These are phyloP conservation scores for Drosophila ogumai DNA, from an alignment of 1,140 invertebrate species.

Conservation along the genomic window DNA sequence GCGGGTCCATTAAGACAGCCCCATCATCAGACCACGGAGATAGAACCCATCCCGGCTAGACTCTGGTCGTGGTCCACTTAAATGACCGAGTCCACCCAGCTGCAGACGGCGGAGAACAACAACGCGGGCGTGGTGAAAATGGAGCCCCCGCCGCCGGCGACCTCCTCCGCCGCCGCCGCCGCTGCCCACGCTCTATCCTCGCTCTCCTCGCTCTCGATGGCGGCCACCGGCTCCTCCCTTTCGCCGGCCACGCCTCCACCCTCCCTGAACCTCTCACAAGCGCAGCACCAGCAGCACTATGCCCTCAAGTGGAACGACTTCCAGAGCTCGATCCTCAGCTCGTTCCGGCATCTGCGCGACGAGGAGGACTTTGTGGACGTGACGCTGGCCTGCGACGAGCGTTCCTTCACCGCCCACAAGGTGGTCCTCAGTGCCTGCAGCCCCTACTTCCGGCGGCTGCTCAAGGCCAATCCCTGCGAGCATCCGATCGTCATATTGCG, in stretches of 20 bases:
- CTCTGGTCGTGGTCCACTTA: conserved; percentile 51
- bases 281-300: conserved; percentile 89
- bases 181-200: conserved; percentile 57
- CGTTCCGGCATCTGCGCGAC: conserved; percentile 93
- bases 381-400: conserved; percentile 95
- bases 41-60: conserved; percentile 41
- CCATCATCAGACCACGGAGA: not conserved
- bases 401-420: conserved; percentile 95
- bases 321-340: conserved; percentile 94
- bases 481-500: conserved; percentile 96
- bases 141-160: conserved; percentile 82
- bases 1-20: conserved; percentile 62
- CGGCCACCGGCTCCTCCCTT: conserved; percentile 58
- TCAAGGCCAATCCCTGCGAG: conserved; percentile 97
- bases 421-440: conserved; percentile 96
- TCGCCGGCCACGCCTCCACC: conserved; percentile 67
- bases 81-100: conserved; percentile 85
- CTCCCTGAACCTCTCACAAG: conserved; percentile 35
- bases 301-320: conserved; percentile 97
- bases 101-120: conserved; percentile 84
- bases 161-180: conserved; percentile 62
- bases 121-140: conserved; percentile 84
- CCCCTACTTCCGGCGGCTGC: conserved; percentile 94
- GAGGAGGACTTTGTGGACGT: conserved; percentile 96
- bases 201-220: conserved; percentile 64